Conservation (phyloP, 2,113 vertebrate genomes). For the Dasyornis broadbenti region DNA sequence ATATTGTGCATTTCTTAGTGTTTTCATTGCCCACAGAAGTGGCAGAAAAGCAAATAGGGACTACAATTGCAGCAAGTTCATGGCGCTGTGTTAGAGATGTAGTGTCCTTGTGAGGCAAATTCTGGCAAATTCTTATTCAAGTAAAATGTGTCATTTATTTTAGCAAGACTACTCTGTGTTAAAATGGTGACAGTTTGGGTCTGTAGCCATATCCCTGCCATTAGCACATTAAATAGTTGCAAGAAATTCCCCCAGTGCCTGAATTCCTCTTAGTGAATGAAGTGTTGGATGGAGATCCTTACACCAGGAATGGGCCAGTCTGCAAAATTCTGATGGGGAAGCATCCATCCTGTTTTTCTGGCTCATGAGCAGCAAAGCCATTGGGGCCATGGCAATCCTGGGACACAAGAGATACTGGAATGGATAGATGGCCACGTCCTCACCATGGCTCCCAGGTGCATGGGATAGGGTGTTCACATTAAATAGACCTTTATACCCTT, state of each 20-base stretch:
- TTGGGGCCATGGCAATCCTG: accelerated
- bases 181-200: neutral
- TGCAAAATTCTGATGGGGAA: neutral
- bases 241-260: neutral
- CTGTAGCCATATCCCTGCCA: neutral
- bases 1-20: neutral
- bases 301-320: neutral
- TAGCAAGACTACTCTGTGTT: neutral
- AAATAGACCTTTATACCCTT: neutral
- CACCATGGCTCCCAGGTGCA: accelerated
- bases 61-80: neutral
- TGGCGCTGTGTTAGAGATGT: neutral
- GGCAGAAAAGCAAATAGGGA: neutral
- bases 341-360: neutral
- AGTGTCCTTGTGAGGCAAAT: neutral
- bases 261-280: neutral
- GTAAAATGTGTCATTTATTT: neutral
- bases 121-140: neutral
- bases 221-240: neutral
- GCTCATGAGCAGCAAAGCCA: neutral
- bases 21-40: neutral
- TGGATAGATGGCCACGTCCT: neutral
- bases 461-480: neutral
- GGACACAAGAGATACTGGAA: neutral
- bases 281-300: neutral